Evolutionary conservation across 2,797 vertebrate genomes (phyloP), one percentile per base, ranked within the genome.

Genomic region (Clarias laeviceps): DNA sequence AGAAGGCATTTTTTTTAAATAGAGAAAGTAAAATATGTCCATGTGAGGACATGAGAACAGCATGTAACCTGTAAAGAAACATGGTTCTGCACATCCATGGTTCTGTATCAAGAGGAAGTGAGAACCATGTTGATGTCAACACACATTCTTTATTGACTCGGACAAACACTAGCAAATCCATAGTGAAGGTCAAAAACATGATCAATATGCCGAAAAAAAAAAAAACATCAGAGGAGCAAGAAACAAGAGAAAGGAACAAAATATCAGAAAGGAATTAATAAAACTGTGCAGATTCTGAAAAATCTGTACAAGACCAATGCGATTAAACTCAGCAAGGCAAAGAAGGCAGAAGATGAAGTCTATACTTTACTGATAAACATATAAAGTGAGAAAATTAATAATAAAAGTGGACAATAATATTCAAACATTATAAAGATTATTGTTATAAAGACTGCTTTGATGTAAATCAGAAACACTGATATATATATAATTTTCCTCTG

Each of bases 161-260:
- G 70, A 73, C 24, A 27, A 54, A 73, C 24, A 73, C 69, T 5
- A 5, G 69, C 14, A 73, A 54, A 54, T 73, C 70, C 70, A 73
- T 73, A 45, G n/a, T 50, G 45, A 73, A 73, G 70, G 70, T 73
- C 70, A 73, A 54, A 73, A 27, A 54, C 24, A 54, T 27, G 45
- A 73, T 73, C 70, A 17, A 73, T 73, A 17, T 45, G 45, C 70
- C 27, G 45, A 70, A 72, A 18, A 27, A 50, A 18, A 27, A 50
- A 54, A 11, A 14, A 73, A 14, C 14, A 73, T 15, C 14, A 27
- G 22, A 14, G 70, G 27, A 54, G 7, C 14, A 27, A 29, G 24
- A 73, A 73, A 73, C 40, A 29, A 54, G 14, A 73, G 24, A 54
- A 54, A 50, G 50, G 50, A 14, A 73, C 24, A 45, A 73, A 24